A percentile compares a stretch with the other conserved stretches of the same genome.
phyloP scores from a whole-genome alignment of 2,888 invertebrate genomes.

The Cataglyphis albicans region DNA sequence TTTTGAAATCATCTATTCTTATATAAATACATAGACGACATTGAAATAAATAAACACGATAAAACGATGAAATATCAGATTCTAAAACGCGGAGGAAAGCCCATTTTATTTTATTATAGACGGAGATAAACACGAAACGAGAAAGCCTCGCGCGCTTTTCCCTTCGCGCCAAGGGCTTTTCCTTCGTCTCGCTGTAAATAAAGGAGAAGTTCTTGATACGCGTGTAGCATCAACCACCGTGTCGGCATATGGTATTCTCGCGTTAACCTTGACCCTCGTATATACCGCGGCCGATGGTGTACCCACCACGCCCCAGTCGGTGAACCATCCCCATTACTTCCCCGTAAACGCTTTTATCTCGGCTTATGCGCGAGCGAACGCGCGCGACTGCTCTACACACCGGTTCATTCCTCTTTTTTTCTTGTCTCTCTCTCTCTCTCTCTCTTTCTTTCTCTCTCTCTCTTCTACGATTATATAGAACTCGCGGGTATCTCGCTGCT shows the following conservation, averaged over 20 bases:
- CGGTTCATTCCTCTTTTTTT: constrained; percentile 41
- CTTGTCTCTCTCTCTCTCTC: constrained; percentile 7
- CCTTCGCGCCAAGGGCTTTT: background rate
- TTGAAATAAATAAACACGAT: background rate
- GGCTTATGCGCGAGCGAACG: constrained; percentile 34
- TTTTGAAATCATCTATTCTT: background rate
- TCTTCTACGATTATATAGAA: constrained; percentile 65
- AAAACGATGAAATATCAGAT: background rate
- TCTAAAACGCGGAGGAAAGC: background rate
- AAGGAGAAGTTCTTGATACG: background rate
- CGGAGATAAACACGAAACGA: background rate
- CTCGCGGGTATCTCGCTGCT: constrained; percentile 50
- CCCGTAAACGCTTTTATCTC: constrained; percentile 51
- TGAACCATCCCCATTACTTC: constrained; percentile 59
- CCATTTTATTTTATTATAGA: background rate
- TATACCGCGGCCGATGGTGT: constrained; percentile 47
- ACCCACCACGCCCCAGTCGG: constrained; percentile 64
- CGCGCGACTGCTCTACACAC: constrained; percentile 33
- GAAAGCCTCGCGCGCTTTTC: background rate
- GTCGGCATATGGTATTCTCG: constrained; percentile 64
- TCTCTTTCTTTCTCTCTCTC: constrained; percentile 7
- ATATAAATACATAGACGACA: background rate
- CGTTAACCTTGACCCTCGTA: constrained; percentile 75
- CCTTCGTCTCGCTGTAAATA: constrained; percentile 16
- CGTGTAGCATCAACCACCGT: constrained; percentile 39